Percentiles rank a stretch among this genome's conserved stretches.
Conservation (phyloP, 2,113 vertebrate genomes). For the Marmota monax region DNA sequence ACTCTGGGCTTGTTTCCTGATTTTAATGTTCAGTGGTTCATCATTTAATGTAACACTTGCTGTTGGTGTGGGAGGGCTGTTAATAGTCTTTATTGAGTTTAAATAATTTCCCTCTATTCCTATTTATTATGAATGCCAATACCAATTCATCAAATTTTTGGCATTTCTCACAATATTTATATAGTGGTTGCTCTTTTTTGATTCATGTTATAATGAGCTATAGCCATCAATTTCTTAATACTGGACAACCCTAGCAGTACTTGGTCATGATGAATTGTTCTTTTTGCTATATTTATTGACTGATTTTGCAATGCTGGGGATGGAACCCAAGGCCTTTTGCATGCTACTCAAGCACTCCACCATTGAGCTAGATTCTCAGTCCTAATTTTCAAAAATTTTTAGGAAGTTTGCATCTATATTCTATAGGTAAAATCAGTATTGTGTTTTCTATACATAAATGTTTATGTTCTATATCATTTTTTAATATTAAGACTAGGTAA, state of each 20-base stretch:
- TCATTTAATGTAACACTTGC: conserved; percentile 29
- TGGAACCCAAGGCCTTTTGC: too few relatives aligned
- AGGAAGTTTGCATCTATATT: conserved; percentile 30
- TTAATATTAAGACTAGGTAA: conserved; percentile 60
- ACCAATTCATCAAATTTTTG: conserved; percentile 42
- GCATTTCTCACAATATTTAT: not conserved
- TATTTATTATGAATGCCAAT: not conserved
- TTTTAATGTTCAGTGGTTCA: conserved; percentile 35
- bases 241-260: not conserved
- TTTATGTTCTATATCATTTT: not conserved
- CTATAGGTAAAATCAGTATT: not conserved
- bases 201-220: conserved; percentile 2
- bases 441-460: not conserved
- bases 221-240: not conserved
- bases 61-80: not conserved
- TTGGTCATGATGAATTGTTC: not conserved
- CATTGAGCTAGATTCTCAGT: too few relatives aligned
- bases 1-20: not conserved
- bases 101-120: conserved; percentile 20
- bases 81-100: not conserved
- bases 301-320: not conserved
- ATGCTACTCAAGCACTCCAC: too few relatives aligned
- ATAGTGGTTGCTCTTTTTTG: not conserved
- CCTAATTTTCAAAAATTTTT: conserved; percentile 7
- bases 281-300: conserved; percentile 16